A percentile compares a stretch with the other conserved stretches of the same genome.
phyloP scores from a whole-genome alignment of 1,140 invertebrate genomes.

The Atopsyche davidsoni region DNA sequence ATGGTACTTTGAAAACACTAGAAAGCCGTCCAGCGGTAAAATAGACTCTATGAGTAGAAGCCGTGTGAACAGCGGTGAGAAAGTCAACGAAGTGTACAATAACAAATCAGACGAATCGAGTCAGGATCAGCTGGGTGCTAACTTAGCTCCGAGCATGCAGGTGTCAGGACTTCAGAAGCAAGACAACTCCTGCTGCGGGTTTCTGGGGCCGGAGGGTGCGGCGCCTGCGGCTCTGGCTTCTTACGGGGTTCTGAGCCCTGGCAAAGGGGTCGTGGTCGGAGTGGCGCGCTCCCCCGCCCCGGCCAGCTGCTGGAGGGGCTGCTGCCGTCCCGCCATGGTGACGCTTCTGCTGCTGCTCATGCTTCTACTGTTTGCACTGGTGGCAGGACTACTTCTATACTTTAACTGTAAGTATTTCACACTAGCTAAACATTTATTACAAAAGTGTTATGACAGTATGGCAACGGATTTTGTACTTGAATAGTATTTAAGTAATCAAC shows the following conservation, averaged over 20 bases:
- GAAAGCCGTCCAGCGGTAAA: constrained; percentile 32
- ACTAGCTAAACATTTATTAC: too few species aligned
- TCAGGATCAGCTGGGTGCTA: too few species aligned
- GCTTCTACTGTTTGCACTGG: constrained; percentile 51
- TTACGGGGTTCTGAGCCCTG: constrained; percentile 29
- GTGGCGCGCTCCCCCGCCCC: constrained; percentile 25
- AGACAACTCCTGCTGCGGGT: constrained; percentile 27
- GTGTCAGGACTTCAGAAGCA: constrained; percentile 25
- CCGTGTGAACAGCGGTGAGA: constrained; percentile 18
- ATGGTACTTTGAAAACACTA: constrained; percentile 48
- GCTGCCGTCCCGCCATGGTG: constrained; percentile 50
- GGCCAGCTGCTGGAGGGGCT: constrained; percentile 37
- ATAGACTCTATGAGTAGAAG: constrained; percentile 20
- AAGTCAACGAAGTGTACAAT: constrained; percentile 15
- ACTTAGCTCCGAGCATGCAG: too few species aligned
- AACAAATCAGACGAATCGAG: constrained; percentile 22
- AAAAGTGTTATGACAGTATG: too few species aligned
- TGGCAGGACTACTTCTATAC: constrained; percentile 53
- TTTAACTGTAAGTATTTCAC: constrained; percentile 59
- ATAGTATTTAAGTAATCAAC: too few species aligned
- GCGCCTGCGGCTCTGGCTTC: constrained; percentile 18
- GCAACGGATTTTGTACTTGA: too few species aligned
- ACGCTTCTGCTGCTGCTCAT: constrained; percentile 49
- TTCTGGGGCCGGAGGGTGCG: constrained; percentile 22
- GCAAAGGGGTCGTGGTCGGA: constrained; percentile 25